Evolutionary conservation across 1,140 invertebrate species (phyloP).

Genomic region (Thaumatotibia leucotreta): DNA sequence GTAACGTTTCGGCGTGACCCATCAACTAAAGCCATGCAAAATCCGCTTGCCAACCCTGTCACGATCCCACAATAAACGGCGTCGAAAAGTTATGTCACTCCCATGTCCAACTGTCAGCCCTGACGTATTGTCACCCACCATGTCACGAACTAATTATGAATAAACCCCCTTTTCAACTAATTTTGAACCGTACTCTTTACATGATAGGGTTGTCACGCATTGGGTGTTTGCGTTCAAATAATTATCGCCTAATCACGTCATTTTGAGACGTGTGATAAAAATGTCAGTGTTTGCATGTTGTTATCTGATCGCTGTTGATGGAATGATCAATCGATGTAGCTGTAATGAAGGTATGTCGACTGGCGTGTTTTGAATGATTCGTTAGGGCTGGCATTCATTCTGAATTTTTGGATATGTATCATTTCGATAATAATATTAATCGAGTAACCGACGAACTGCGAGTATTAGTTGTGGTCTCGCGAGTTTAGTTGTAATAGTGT

Average conservation of each 20-base stretch:
- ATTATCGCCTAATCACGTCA: not conserved
- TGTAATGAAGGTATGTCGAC: not conserved
- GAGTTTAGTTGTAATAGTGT: too few relatives aligned
- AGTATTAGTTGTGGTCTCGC: too few relatives aligned
- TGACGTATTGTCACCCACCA: constrained; percentile 33
- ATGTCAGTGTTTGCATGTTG: constrained; percentile 1
- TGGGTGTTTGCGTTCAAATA: not conserved
- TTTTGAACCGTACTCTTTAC: not conserved
- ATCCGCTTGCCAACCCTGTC: constrained; percentile 14
- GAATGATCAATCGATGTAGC: not conserved
- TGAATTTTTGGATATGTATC: not conserved
- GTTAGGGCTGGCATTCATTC: too few relatives aligned
- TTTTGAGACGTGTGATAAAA: constrained; percentile 6
- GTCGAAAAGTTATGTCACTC: constrained; percentile 52
- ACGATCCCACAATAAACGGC: constrained; percentile 35
- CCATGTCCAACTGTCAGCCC: constrained; percentile 36
- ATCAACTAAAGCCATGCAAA: too few relatives aligned
- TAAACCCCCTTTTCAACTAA: not conserved
- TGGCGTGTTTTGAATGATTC: not conserved
- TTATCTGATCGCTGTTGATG: not conserved
- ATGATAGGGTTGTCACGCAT: not conserved
- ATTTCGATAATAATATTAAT: too few relatives aligned
- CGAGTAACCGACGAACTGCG: too few relatives aligned
- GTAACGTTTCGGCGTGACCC: too few relatives aligned
- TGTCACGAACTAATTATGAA: constrained; percentile 49